Evolutionary conservation across 1,140 invertebrate species (phyloP), one percentile per base, ranked within the genome.

Genomic region (Bactericera cockerelli): DNA sequence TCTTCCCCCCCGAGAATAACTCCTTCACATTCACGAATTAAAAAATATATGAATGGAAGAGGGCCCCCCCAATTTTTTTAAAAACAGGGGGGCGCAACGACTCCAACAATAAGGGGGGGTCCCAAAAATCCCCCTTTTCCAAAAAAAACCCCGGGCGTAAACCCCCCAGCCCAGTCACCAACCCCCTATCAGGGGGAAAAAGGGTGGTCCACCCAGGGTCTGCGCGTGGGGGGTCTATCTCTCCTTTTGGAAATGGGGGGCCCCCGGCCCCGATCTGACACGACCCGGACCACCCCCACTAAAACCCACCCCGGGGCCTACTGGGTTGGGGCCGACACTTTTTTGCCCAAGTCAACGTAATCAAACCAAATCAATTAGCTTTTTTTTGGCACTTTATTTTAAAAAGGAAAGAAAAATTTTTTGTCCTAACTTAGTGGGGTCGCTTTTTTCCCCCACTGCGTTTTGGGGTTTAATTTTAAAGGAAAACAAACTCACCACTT

Each of bases 171-270:
- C 92, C 89, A 0, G 88, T 92, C 3, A 89, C 82, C 13, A 93
- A 77, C 16, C 87, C 89, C 1, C 76, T 71, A 4, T 92, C 69
- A 4, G 92, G 73, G 0, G 88, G 86, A 67, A 92, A 93, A 69
- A 88, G 91, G 1, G 88, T 87, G 16, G 83, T 83, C 89, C 89
- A 93, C 14, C 83, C 87, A 59, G 91, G 84, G 67, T 93, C 88
- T 0, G 87, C 21, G 78, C 78, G 58, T 77, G 74, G 0, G 87
- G 88, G 59, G 92, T 82, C 39, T 92, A 72, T 62, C 92, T 79
- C 67, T 92, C 87, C 1, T 84, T 86, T 54, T 65, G 64, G 63
- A 67, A 8, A 73, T 59, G 57, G 63, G 54, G 24, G 64, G 60
- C 8, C 68, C 66, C 59, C 76, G 69, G 54, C 69, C 64, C 11